phyloP scores from a whole-genome alignment of 2,797 vertebrate genomes.

The Brachymystax lenok region DNA sequence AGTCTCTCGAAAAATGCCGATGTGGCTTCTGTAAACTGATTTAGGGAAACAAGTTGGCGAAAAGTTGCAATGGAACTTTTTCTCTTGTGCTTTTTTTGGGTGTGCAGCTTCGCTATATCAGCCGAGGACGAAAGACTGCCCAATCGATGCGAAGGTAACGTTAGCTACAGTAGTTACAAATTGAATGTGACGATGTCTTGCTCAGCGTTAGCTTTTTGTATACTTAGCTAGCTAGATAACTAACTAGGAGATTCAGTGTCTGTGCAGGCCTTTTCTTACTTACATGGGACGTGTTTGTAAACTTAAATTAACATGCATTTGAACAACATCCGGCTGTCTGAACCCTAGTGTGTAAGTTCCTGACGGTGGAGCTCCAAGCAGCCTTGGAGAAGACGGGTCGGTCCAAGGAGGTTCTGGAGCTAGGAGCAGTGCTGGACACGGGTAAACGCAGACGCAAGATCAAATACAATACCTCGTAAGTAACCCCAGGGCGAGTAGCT shows the following conservation, averaged over 20 bases:
- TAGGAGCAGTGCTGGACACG: slow-evolving; percentile 84
- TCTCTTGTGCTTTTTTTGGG: slow-evolving; percentile 37
- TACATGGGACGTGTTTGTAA: not conserved
- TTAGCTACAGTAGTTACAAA: too few species aligned
- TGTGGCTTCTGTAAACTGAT: slow-evolving; percentile 59
- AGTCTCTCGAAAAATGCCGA: slow-evolving; percentile 37
- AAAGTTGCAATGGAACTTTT: slow-evolving; percentile 46
- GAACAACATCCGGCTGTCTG: not conserved
- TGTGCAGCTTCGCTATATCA: slow-evolving; percentile 35
- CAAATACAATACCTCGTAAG: slow-evolving; percentile 84
- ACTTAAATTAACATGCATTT: not conserved
- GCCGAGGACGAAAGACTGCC: slow-evolving; percentile 73
- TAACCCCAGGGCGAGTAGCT: not conserved
- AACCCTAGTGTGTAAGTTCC: slow-evolving; percentile 81
- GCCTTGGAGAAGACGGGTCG: slow-evolving; percentile 73
- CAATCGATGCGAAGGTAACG: slow-evolving; percentile 80
- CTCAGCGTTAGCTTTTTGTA: not conserved
- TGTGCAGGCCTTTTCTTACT: not conserved
- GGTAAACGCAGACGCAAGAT: slow-evolving; percentile 82
- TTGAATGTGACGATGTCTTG: not conserved
- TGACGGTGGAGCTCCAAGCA: slow-evolving; percentile 82
- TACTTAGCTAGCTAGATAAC: not conserved
- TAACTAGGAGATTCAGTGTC: not conserved
- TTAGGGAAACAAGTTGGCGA: not conserved
- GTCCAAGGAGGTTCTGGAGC: slow-evolving; percentile 84